Percentiles rank a stretch among this genome's conserved stretches.
phyloP scores from a whole-genome alignment of 1,140 invertebrate genomes.

The Atta cephalotes region DNA sequence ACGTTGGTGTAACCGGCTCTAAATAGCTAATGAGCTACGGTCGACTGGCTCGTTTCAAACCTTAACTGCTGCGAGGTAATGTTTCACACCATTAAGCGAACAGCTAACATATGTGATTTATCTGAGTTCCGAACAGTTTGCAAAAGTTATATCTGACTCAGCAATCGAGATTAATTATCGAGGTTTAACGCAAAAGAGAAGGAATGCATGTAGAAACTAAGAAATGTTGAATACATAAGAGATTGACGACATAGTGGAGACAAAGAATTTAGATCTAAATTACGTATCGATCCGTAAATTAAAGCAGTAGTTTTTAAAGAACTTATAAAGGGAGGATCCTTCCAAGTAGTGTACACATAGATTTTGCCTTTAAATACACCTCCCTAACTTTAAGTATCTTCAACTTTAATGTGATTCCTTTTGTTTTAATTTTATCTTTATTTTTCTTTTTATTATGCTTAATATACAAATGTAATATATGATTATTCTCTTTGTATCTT shows the following conservation, averaged over 20 bases:
- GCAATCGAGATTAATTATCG: constrained; percentile 55
- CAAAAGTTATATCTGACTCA: constrained; percentile 58
- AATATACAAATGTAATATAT: no score
- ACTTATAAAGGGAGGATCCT: no score
- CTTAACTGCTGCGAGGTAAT: constrained; percentile 46
- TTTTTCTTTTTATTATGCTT: no score
- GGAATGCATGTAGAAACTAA: neutral
- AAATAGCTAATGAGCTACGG: constrained; percentile 63
- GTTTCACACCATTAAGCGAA: constrained; percentile 58
- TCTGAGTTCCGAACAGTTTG: constrained; percentile 56
- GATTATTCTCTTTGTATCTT: no score
- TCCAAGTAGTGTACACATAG: no score
- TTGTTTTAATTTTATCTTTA: no score
- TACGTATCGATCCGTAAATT: neutral
- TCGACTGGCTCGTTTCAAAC: constrained; percentile 59
- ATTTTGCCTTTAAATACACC: no score
- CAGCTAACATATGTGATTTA: constrained; percentile 63
- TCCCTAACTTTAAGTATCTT: no score
- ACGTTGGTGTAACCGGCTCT: constrained; percentile 55
- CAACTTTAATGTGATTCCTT: no score
- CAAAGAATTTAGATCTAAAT: neutral
- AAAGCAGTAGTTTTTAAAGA: neutral
- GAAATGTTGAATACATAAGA: neutral
- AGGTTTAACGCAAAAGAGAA: constrained; percentile 23
- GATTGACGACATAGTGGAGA: no score